A percentile compares a stretch with the other conserved stretches of the same genome.
Conservation (phyloP, 1,140 invertebrate species). For the Melitaea cinxia region DNA sequence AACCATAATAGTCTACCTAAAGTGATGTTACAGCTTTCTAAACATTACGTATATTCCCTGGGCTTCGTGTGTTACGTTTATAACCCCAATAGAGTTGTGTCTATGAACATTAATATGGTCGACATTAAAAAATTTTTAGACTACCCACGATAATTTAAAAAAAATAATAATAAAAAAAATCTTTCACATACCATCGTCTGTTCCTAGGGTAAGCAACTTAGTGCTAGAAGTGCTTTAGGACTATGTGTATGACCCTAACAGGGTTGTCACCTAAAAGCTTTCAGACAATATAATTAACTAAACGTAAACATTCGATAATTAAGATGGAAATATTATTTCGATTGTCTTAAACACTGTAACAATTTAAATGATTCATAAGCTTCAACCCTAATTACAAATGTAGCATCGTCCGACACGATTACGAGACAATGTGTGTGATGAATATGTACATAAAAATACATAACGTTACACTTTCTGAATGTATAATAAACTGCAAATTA, state of each 20-base stretch:
- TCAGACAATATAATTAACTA: too few species aligned
- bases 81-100: background rate
- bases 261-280: too few species aligned
- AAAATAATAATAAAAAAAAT: background rate
- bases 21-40: conserved; percentile 14
- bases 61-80: background rate
- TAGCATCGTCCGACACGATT: conserved; percentile 8
- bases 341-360: too few species aligned
- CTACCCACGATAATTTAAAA: background rate
- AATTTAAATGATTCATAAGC: too few species aligned
- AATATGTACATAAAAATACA: conserved; percentile 16
- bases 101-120: background rate
- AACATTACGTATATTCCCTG: conserved; percentile 9
- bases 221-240: too few species aligned
- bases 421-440: conserved; percentile 12
- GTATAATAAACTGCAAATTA: conserved; percentile 8
- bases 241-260: too few species aligned
- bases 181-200: too few species aligned
- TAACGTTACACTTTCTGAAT: conserved; percentile 9
- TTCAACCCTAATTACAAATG: conserved; percentile 8
- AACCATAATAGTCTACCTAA: too few species aligned
- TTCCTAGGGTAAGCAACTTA: too few species aligned
- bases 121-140: too few species aligned
- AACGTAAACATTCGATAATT: too few species aligned
- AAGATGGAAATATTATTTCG: too few species aligned